These are phyloP conservation scores for Cryptocheilus praepositus DNA, from an alignment of 2,888 invertebrate species.

Conservation along the genomic window DNA sequence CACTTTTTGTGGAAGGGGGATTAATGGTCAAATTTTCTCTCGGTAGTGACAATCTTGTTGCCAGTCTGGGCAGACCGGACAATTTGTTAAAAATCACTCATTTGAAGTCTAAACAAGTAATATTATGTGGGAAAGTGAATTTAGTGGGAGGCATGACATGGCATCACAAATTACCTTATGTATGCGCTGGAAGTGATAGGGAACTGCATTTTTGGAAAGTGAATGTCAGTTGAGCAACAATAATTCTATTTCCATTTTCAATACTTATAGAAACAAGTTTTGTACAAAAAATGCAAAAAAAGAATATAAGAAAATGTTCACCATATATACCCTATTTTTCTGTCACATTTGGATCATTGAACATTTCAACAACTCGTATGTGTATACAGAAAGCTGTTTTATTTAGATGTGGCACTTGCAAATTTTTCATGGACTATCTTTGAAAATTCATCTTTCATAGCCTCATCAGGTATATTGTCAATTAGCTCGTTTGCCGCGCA, in stretches of 20 bases:
- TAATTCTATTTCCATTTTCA: neutral
- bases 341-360: too few species aligned
- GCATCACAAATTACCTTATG: conserved; percentile 80
- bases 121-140: conserved; percentile 77
- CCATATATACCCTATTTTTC: too few species aligned
- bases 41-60: conserved; percentile 80
- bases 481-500: conserved; percentile 53
- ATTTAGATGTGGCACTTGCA: conserved; percentile 41
- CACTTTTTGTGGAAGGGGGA: conserved; percentile 81
- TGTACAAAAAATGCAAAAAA: neutral
- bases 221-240: conserved; percentile 25
- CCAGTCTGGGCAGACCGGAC: conserved; percentile 82
- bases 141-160: conserved; percentile 80
- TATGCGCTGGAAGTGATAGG: conserved; percentile 79
- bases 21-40: conserved; percentile 79
- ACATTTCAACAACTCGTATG: too few species aligned
- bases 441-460: conserved; percentile 39
- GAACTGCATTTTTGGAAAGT: conserved; percentile 80
- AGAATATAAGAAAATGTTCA: too few species aligned
- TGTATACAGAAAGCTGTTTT: neutral
- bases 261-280: neutral
- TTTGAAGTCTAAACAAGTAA: conserved; percentile 77
- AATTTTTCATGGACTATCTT: conserved; percentile 45
- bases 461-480: conserved; percentile 44
- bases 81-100: conserved; percentile 81